Percentiles rank a stretch among this genome's conserved stretches.
phyloP scores from a whole-genome alignment of 92 coral and sea anemone species.

The Nematostella vectensis region DNA sequence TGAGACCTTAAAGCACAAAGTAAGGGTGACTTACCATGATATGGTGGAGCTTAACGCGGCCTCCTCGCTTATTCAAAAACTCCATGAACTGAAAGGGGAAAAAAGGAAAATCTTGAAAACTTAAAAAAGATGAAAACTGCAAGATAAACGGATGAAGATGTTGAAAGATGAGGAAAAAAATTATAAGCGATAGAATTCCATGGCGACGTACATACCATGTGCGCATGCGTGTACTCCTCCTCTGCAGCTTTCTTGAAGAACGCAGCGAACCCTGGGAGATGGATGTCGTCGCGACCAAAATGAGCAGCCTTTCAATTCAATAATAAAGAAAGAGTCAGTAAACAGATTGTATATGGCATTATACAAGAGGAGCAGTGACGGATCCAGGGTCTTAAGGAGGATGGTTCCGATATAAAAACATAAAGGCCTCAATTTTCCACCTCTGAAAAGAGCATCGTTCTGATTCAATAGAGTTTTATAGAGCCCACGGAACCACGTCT shows the following conservation, averaged over 20 bases:
- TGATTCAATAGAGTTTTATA: too few species aligned
- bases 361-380: too few species aligned
- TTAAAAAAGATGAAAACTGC: not conserved
- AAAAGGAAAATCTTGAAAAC: not conserved
- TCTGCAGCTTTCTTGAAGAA: constrained; percentile 81
- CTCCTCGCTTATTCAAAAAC: constrained; percentile 82
- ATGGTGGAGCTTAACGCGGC: constrained; percentile 47
- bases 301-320: constrained; percentile 55
- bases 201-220: too few species aligned
- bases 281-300: constrained; percentile 69
- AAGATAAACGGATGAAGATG: not conserved
- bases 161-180: too few species aligned
- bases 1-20: too few species aligned
- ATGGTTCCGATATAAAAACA: too few species aligned
- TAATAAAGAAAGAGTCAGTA: not conserved
- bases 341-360: not conserved
- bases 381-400: too few species aligned
- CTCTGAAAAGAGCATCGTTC: too few species aligned
- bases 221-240: constrained; percentile 86
- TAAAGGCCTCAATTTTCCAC: too few species aligned
- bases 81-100: constrained; percentile 56
- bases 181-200: too few species aligned
- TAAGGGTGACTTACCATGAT: constrained; percentile 35
- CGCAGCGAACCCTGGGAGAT: constrained; percentile 76
- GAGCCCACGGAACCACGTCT: too few species aligned